Evolutionary conservation across 2,113 vertebrate genomes (phyloP).

Genomic region (Cephalopterus ornatus): DNA sequence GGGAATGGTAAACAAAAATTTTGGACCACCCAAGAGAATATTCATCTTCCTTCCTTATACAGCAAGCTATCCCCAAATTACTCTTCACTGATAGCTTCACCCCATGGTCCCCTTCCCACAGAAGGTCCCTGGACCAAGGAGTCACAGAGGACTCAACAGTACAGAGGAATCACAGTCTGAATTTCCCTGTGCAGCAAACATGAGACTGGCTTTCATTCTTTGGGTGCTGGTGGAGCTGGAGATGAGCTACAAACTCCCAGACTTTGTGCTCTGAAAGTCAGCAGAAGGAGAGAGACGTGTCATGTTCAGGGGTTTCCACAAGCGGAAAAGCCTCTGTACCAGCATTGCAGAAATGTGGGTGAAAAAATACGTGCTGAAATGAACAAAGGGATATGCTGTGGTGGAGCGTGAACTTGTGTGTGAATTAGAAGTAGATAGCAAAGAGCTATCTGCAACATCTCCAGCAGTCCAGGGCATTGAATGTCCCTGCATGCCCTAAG

Average conservation of each 20-base stretch:
- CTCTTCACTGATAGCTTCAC: not conserved
- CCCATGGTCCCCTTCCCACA: not conserved
- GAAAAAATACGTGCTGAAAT: not conserved
- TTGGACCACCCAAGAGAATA: not conserved
- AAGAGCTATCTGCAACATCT: not conserved
- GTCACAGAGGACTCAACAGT: not conserved
- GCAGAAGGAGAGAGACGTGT: not conserved
- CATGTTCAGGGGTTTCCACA: not conserved
- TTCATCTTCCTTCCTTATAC: not conserved
- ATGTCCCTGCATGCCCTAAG: not conserved
- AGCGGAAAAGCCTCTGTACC: not conserved
- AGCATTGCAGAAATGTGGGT: not conserved
- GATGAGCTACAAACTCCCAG: not conserved
- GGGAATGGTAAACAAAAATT: not conserved
- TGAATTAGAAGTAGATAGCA: not conserved
- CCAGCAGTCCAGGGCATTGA: not conserved
- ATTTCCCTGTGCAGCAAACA: not conserved
- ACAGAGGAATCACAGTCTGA: not conserved
- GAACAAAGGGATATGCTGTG: not conserved
- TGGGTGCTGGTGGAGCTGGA: not conserved
- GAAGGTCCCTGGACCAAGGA: fast-evolving
- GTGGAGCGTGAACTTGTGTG: not conserved
- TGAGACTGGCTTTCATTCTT: not conserved
- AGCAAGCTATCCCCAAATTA: not conserved
- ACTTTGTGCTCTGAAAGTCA: not conserved